Evolutionary conservation across 1,140 invertebrate species (phyloP).

Genomic region (Bombus polaris): DNA sequence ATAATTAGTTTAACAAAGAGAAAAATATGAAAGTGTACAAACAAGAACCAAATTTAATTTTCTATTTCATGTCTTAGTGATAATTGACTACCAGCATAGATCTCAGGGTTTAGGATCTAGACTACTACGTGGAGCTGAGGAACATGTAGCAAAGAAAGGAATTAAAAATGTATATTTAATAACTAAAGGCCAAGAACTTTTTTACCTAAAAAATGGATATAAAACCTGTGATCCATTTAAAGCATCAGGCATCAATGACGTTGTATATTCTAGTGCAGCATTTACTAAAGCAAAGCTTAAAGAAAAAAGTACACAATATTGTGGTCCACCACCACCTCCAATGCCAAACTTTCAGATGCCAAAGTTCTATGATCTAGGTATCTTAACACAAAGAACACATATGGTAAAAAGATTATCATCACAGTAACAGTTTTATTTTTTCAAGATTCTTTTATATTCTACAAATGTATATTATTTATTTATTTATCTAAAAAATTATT

Average conservation of each 20-base stretch:
- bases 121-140: constrained; percentile 87
- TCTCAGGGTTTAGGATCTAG: constrained; percentile 89
- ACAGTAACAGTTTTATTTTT: neutral
- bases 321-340: constrained; percentile 78
- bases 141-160: constrained; percentile 85
- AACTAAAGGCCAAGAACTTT: constrained; percentile 89
- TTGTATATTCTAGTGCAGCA: constrained; percentile 58
- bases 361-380: constrained; percentile 59
- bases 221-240: constrained; percentile 86
- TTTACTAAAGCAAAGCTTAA: constrained; percentile 50
- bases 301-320: constrained; percentile 57
- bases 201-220: constrained; percentile 90
- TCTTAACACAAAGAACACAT: constrained; percentile 66
- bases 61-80: constrained; percentile 82
- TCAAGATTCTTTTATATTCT: constrained; percentile 29
- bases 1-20: neutral
- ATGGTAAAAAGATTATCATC: constrained; percentile 72
- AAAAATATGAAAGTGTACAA: neutral
- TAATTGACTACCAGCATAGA: constrained; percentile 87
- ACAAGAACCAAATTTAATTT: constrained; percentile 1
- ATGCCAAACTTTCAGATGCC: constrained; percentile 72
- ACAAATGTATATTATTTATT: constrained; percentile 38
- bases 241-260: constrained; percentile 84
- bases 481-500: constrained; percentile 43
- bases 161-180: constrained; percentile 88